Base-by-base conservation (phyloP, 2,113 vertebrate species). In the Spizaetus ornatus region DNA sequence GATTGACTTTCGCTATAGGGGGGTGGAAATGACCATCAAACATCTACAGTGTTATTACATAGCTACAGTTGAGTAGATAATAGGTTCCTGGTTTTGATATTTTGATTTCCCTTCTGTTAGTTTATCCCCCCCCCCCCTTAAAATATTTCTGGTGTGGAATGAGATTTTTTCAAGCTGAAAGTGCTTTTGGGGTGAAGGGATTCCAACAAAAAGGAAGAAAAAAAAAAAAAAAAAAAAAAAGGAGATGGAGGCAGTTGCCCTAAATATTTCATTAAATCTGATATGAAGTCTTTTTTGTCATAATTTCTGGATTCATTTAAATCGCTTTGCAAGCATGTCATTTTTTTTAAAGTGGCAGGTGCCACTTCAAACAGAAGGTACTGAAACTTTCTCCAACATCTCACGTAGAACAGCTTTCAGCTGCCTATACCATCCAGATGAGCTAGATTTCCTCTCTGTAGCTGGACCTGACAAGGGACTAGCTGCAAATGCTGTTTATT, bases 101-200 rank as follows among this genome's bases (percentile, higher is more conserved):
- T 87, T 83, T 67, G 55, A 43, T 72, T 79, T 50, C 14, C 16
- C 3, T 21, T 55, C 16, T 53, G 13, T 27, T 67, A 67, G 22
- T 58, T 91, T 27, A 58, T 22, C 1, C 1, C 6, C 26, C 10
- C 1, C 1, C 6, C 38, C 10, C 32, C 3, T 2, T 1, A 8
- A 8, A 82, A 9, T 45, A 63, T 67, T 90, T 92, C 61, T 67
- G 6, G 32, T 71, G n/a, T 76, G 10, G 7, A 90, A 85, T 32
- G 11, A 90, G 42, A 66, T 72, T 90, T 90, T 53, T 29, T 82
- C 12, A 63, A 40, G 14, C 4, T 42, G 11, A 50, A 78, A 53
- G 4, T 34, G 4, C 23, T 73, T 96, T 52, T 27, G 11, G 0
- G 4, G 16, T 38, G 3, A 10, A 62, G 4, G 2, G 5, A 65